Conservation (phyloP, 2,797 vertebrate species). For the Ceryle rudis region DNA sequence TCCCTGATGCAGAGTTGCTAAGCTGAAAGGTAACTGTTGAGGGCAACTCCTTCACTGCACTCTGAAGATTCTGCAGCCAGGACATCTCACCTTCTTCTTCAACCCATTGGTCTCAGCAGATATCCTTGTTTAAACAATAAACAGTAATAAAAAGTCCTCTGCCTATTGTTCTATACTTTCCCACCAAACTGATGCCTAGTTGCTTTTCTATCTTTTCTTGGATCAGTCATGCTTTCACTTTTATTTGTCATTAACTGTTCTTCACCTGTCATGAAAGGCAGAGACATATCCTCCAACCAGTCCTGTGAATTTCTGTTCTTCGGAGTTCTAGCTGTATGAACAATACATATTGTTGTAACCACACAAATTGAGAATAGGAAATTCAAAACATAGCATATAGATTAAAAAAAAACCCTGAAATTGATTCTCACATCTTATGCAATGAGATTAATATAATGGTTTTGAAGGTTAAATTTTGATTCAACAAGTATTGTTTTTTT, state of each 20-base stretch:
- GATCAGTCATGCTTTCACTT: not conserved
- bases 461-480: not conserved
- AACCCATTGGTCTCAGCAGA: not conserved
- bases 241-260: not conserved
- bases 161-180: not conserved
- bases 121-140: not conserved
- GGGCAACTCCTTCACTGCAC: not conserved
- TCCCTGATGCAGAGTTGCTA: not conserved
- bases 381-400: not conserved
- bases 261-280: not conserved
- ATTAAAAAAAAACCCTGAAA: not conserved
- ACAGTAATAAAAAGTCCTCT: not conserved
- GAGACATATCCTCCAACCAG: not conserved
- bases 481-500: not conserved
- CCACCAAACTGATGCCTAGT: not conserved
- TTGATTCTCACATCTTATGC: not conserved
- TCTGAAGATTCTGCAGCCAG: not conserved
- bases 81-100: not conserved
- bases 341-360: not conserved
- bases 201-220: not conserved
- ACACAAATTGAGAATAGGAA: not conserved
- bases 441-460: not conserved
- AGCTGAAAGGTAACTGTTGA: not conserved
- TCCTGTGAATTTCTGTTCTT: not conserved
- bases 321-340: not conserved